phyloP scores from a whole-genome alignment of 1,140 invertebrate genomes.

The Leptinotarsa lineolata region DNA sequence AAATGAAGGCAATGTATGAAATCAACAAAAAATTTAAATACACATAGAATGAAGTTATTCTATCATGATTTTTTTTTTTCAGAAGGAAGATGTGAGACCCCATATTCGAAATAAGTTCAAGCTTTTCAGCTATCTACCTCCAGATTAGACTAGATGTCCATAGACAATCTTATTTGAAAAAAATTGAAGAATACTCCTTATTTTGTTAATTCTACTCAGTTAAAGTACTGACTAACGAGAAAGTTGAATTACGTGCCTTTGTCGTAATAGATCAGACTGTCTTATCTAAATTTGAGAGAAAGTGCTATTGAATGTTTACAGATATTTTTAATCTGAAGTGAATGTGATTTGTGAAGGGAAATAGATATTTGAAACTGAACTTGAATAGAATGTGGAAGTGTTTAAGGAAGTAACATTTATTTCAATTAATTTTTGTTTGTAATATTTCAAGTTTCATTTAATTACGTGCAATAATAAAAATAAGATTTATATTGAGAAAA shows the following conservation, averaged over 20 bases:
- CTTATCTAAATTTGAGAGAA: not conserved
- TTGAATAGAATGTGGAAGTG: conserved; percentile 27
- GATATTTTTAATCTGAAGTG: too few species aligned
- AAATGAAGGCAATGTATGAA: too few species aligned
- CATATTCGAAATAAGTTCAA: conserved; percentile 88
- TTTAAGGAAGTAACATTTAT: conserved; percentile 25
- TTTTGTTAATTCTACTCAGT: conserved; percentile 33
- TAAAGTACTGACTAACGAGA: conserved; percentile 48
- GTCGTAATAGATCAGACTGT: conserved; percentile 3
- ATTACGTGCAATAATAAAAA: conserved; percentile 11
- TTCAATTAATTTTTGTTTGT: conserved; percentile 2
- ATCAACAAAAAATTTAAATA: too few species aligned
- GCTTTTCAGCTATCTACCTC: conserved; percentile 84
- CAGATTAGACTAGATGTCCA: conserved; percentile 66
- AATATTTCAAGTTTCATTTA: conserved; percentile 18
- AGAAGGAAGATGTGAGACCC: conserved; percentile 91
- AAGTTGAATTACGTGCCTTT: conserved; percentile 36
- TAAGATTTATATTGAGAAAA: conserved; percentile 1
- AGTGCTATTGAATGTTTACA: too few species aligned
- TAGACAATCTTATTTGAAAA: conserved; percentile 45
- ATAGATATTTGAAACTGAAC: too few species aligned
- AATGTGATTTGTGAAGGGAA: too few species aligned
- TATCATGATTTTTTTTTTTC: conserved; percentile 48
- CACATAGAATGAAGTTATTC: too few species aligned
- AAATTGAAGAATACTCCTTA: conserved; percentile 31